Conservation (phyloP, 2,888 invertebrate species). For the Busseola fusca region DNA sequence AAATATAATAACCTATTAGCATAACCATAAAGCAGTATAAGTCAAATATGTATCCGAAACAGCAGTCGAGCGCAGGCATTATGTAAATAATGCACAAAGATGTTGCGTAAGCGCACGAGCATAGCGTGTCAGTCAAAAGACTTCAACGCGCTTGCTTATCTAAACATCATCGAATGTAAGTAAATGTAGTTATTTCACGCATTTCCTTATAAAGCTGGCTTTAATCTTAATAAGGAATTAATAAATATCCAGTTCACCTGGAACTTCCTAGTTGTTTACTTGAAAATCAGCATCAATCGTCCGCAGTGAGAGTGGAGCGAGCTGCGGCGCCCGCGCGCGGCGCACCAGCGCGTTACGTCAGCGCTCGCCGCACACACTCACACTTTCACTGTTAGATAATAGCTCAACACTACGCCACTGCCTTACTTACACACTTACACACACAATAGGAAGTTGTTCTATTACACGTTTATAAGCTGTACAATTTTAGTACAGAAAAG, state of each 20-base stretch:
- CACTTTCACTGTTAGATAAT: slow-evolving; percentile 88
- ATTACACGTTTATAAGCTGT: slow-evolving; percentile 68
- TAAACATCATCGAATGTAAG: slow-evolving; percentile 60
- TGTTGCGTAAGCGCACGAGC: slow-evolving; percentile 53
- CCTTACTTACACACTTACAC: slow-evolving; percentile 87
- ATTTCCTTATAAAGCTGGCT: slow-evolving; percentile 66
- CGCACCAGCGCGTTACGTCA: slow-evolving; percentile 81
- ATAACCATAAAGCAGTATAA: slow-evolving; percentile 43
- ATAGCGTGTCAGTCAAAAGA: slow-evolving; percentile 66
- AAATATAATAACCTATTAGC: slow-evolving; percentile 38
- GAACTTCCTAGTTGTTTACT: slow-evolving; percentile 82
- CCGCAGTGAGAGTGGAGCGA: slow-evolving; percentile 81
- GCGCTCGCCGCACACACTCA: slow-evolving; percentile 82
- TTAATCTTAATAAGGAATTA: slow-evolving; percentile 69
- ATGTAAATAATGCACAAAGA: slow-evolving; percentile 62
- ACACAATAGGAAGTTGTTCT: slow-evolving; percentile 82
- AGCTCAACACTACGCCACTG: slow-evolving; percentile 80
- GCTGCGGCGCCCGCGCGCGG: slow-evolving; percentile 61
- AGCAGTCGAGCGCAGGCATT: slow-evolving; percentile 48
- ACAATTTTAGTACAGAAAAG: slow-evolving; percentile 66
- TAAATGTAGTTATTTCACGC: slow-evolving; percentile 60
- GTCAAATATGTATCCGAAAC: slow-evolving; percentile 41
- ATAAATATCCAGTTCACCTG: slow-evolving; percentile 74
- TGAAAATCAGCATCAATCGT: slow-evolving; percentile 77
- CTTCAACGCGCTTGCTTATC: slow-evolving; percentile 69